Conservation (phyloP, 53 echinoderm and acorn worm species). For the Temnopleurus reevesii region DNA sequence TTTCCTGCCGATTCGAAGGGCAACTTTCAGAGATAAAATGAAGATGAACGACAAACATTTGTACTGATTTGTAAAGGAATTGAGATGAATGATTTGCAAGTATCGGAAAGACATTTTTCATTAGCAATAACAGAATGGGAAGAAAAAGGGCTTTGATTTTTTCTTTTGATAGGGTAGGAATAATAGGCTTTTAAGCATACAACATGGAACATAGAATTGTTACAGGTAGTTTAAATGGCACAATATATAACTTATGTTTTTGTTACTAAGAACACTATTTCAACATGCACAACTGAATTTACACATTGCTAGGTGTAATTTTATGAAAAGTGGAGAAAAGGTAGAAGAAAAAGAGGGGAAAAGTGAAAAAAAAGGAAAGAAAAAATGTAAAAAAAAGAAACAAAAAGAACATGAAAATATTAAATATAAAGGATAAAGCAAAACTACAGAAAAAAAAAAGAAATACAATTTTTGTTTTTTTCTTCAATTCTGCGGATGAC, state of each 20-base stretch:
- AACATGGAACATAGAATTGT: too few relatives aligned
- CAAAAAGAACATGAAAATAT: not conserved
- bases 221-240: too few relatives aligned
- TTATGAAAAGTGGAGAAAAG: not conserved
- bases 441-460: not conserved
- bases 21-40: not conserved
- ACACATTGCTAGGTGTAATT: too few relatives aligned
- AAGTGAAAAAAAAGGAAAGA: not conserved
- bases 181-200: too few relatives aligned
- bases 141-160: not conserved
- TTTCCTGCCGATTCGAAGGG: not conserved
- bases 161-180: too few relatives aligned
- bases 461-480: not conserved
- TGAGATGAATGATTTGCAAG: not conserved
- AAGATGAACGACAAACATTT: conserved; percentile 7
- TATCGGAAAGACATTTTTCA: not conserved
- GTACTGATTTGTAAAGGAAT: not conserved
- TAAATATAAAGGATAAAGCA: not conserved
- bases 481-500: too few relatives aligned
- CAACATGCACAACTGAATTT: too few relatives aligned
- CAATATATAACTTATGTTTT: too few relatives aligned
- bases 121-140: not conserved
- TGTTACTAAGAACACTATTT: too few relatives aligned
- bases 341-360: not conserved
- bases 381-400: not conserved